Evolutionary conservation across 2,113 vertebrate species (phyloP), one percentile per base, ranked within the genome.

Genomic region (Prunella himalayana): DNA sequence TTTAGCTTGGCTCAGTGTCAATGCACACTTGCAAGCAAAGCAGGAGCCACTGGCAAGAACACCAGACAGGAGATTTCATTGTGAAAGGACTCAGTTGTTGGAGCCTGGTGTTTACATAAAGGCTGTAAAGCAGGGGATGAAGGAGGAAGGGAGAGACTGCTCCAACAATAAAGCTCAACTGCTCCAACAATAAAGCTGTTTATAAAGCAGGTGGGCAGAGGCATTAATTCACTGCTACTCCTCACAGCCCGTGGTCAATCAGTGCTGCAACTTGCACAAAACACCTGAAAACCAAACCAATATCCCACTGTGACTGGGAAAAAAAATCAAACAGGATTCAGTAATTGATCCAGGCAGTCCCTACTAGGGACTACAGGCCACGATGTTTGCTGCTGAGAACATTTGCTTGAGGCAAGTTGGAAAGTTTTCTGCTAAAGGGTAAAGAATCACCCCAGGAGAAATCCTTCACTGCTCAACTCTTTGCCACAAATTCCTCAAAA

Each of bases 271-370:
- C 13, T 16, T 5, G 3, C 41, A 45, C 23, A 56, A 15, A 47
- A 51, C 4, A 49, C 22, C n/a, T 41, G 21, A 76, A 25, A 77
- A 18, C 16, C 25, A 63, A 73, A 73, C 8, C 23, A 10, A 10
- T 1, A 11, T 0, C 23, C 7, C 11, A 35, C 15, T 22, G 15
- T 6, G 13, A 44, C 0, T 37, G 0, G 0, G 8, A 8, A 37
- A 44, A 64, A 49, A 2, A 23, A 39, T n/a, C 19, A 44, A 54
- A 15, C 2, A n/a, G 5, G 5, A 31, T 19, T 33, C 2, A 51
- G 25, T 5, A 11, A 45, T 2, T n/a, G 17, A 65, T 15, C n/a
- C 28, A 69, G 15, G 31, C 1, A 18, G 14, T 3, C 13, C 11
- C 22, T 10, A 15, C 21, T 0, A 68, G 12, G 8, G 47, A 44